Evolutionary conservation across 1,140 invertebrate species (phyloP).

Genomic region (Leptinotarsa texana): DNA sequence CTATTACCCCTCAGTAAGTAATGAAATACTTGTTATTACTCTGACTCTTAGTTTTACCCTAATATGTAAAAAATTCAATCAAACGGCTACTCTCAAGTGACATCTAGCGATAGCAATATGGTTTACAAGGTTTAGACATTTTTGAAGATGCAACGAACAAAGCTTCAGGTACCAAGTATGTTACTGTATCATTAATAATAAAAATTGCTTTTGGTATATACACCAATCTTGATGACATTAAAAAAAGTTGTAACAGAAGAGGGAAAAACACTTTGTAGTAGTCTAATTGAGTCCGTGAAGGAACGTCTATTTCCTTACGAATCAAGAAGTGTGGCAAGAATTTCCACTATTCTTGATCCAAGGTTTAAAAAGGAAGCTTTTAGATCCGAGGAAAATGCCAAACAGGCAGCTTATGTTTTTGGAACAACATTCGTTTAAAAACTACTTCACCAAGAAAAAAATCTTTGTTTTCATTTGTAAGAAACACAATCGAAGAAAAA

Average conservation of each 20-base stretch:
- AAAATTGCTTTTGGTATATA: constrained; percentile 23
- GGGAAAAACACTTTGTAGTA: constrained; percentile 17
- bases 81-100: too few relatives aligned
- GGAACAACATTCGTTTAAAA: constrained; percentile 10
- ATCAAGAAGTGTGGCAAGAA: constrained; percentile 16
- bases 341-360: constrained; percentile 23
- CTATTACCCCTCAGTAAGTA: too few relatives aligned
- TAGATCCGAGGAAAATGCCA: constrained; percentile 21
- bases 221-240: constrained; percentile 10
- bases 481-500: too few relatives aligned
- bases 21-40: too few relatives aligned
- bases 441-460: too few relatives aligned
- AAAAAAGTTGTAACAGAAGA: constrained; percentile 18
- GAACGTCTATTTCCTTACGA: constrained; percentile 31
- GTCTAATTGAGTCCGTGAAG: constrained; percentile 20
- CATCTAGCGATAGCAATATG: too few relatives aligned
- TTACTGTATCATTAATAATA: constrained; percentile 29
- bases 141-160: constrained; percentile 31
- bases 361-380: constrained; percentile 30
- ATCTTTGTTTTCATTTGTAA: too few relatives aligned
- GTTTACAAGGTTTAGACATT: neutral
- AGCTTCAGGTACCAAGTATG: constrained; percentile 23
- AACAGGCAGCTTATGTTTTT: constrained; percentile 4
- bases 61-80: too few relatives aligned
- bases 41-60: too few relatives aligned